A percentile compares a stretch with the other conserved stretches of the same genome.
Evolutionary conservation across 1,140 invertebrate species (phyloP).

Genomic region (Zaprionus davidi): DNA sequence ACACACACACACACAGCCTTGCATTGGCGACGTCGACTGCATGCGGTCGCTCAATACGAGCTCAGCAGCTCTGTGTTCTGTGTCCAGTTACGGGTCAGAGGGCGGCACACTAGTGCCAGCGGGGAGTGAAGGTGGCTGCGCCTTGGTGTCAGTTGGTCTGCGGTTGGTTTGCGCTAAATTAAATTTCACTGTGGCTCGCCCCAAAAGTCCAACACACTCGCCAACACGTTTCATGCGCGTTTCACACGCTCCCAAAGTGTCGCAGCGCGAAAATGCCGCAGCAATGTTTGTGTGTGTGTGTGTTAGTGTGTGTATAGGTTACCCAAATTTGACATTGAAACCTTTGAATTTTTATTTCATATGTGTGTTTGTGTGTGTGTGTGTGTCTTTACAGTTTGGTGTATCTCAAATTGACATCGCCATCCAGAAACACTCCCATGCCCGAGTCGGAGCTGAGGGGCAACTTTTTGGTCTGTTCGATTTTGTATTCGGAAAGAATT

Average conservation of each 20-base stretch:
- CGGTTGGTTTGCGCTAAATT: constrained; percentile 79
- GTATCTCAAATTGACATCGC: constrained; percentile 66
- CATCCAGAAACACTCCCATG: constrained; percentile 61
- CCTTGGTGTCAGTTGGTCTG: constrained; percentile 73
- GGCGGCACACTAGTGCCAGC: background rate
- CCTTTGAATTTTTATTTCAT: constrained; percentile 16
- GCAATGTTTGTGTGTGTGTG: background rate
- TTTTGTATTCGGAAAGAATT: constrained; percentile 59
- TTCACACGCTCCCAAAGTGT: constrained; percentile 21
- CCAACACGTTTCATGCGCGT: constrained; percentile 21
- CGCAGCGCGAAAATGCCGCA: constrained; percentile 10
- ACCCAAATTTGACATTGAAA: constrained; percentile 10
- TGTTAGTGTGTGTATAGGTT: constrained; percentile 1
- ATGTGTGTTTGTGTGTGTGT: constrained; percentile 10
- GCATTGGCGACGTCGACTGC: constrained; percentile 52
- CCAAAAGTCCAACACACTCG: constrained; percentile 54
- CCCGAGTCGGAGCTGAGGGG: constrained; percentile 50
- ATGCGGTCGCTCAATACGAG: constrained; percentile 74
- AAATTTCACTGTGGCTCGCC: constrained; percentile 68
- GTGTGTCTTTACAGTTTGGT: constrained; percentile 51
- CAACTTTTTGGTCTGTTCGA: constrained; percentile 61
- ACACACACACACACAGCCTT: background rate
- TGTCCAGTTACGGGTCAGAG: constrained; percentile 5
- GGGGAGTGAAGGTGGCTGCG: constrained; percentile 4
- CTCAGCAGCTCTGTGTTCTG: constrained; percentile 7